Evolutionary conservation across 23 tunicate species (phyloP), one percentile per base, ranked within the genome.

Genomic region (Styela plicata): DNA sequence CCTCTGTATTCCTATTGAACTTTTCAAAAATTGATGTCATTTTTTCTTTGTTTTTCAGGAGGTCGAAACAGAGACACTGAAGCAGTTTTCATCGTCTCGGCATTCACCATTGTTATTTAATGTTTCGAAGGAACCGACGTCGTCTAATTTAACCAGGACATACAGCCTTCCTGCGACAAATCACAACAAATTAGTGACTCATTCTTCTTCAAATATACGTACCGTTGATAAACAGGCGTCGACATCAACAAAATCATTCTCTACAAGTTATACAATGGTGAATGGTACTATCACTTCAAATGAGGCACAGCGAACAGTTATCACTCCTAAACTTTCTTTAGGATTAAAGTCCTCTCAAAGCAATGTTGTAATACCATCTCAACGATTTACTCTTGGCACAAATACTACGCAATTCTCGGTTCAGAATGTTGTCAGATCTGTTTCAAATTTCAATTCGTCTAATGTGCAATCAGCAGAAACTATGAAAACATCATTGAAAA

Each of bases 31-130:
- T n/a, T n/a, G n/a, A n/a, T n/a, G n/a, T n/a, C n/a, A n/a, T n/a
- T n/a, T n/a, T n/a, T n/a, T n/a, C n/a, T n/a, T n/a, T 44, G 13
- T 66, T 7, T 66, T 73, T 7, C 81, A 76, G 81, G 81, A 76
- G 65, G 81, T 76, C 25, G 81, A 76, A 29, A 24, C 31, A 37
- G 81, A 76, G 27, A 36, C 81, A 16, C 37, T 76, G 64, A 76
- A 44, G 81, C 81, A 26, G 26, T 34, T 44, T 44, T 44, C 57
- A 44, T 44, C 57, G 7, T 44, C 57, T 44, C 57, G 57, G 13
- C 57, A 44, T 7, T 44, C 57, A 44, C 57, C 57, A 5, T 44
- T 13, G 57, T 13, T 44, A 5, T 44, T 44, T 44, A 44, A 44
- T 44, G 57, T 44, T 44, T 13, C 57, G 10, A 44, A 44, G 13